phyloP scores from a whole-genome alignment of 2,888 invertebrate species.

The Mactromeris polynyma region DNA sequence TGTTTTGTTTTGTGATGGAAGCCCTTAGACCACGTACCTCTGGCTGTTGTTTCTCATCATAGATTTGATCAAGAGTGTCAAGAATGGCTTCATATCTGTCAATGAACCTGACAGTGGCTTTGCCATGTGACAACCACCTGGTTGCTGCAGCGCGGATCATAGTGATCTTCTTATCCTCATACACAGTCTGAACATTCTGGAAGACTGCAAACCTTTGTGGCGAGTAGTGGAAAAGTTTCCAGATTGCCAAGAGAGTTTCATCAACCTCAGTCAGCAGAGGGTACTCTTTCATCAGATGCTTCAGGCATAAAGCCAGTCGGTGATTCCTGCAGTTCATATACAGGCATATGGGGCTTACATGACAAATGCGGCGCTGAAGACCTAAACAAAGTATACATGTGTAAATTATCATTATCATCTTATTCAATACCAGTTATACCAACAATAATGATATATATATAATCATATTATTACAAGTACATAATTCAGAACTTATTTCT shows the following conservation, averaged over 20 bases:
- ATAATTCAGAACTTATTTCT: background rate
- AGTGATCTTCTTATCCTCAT: conserved; percentile 15
- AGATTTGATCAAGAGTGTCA: background rate
- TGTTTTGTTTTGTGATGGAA: conserved; percentile 21
- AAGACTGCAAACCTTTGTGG: conserved; percentile 18
- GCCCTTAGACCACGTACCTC: conserved; percentile 30
- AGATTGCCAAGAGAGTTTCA: background rate
- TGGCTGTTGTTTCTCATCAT: conserved; percentile 31
- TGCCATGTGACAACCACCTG: conserved; percentile 40
- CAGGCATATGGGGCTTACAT: conserved; percentile 13
- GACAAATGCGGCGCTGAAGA: conserved; percentile 37
- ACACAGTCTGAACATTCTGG: conserved; percentile 24
- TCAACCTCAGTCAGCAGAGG: conserved; percentile 26
- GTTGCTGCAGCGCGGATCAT: conserved; percentile 40
- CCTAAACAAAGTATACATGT: conserved; percentile 11
- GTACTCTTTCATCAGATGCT: conserved; percentile 26
- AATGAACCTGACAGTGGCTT: background rate
- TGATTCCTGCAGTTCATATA: conserved; percentile 50
- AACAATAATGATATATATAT: too few relatives aligned
- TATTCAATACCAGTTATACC: background rate
- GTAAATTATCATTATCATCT: background rate
- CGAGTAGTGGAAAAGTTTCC: conserved; percentile 37
- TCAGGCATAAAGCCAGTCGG: conserved; percentile 37
- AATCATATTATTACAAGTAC: too few relatives aligned
- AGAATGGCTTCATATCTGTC: background rate